Conservation (phyloP, 2,888 invertebrate genomes). For the Parnassius smintheus region DNA sequence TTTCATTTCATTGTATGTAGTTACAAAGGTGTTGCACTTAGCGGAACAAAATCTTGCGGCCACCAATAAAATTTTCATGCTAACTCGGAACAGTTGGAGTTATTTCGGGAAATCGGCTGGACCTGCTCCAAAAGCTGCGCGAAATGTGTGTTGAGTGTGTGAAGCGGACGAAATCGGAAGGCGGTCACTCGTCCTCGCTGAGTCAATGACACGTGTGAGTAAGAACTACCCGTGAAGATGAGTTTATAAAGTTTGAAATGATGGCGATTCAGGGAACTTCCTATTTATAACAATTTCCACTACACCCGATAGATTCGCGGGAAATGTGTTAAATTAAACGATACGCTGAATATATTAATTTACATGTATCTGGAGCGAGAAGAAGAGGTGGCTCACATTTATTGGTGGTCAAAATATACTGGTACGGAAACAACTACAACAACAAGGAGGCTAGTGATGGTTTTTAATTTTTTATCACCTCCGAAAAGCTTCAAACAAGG, state of each 20-base stretch:
- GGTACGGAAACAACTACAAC: not conserved
- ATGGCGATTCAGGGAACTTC: constrained; percentile 47
- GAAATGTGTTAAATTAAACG: constrained; percentile 27
- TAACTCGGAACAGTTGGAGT: constrained; percentile 59
- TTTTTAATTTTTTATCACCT: too few species aligned
- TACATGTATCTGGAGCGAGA: constrained; percentile 6
- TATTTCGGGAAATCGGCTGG: constrained; percentile 77
- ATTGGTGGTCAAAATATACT: constrained; percentile 9
- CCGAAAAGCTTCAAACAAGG: too few species aligned
- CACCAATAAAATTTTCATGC: constrained; percentile 56
- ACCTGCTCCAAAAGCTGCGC: constrained; percentile 68
- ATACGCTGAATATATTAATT: constrained; percentile 17
- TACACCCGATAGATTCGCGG: constrained; percentile 35
- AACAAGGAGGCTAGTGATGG: too few species aligned
- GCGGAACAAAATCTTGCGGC: constrained; percentile 53
- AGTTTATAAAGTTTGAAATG: constrained; percentile 26
- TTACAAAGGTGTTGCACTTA: constrained; percentile 27
- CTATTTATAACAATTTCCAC: constrained; percentile 43
- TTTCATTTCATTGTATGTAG: too few species aligned
- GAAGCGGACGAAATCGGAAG: constrained; percentile 55
- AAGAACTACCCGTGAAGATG: constrained; percentile 34
- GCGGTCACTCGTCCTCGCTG: constrained; percentile 71
- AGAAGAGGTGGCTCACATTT: constrained; percentile 7
- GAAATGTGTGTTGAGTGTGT: constrained; percentile 8
- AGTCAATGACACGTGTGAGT: constrained; percentile 69